Evolutionary conservation across 2,888 invertebrate genomes (phyloP), one percentile per base, ranked within the genome.

Genomic region (Ligdia adustata): DNA sequence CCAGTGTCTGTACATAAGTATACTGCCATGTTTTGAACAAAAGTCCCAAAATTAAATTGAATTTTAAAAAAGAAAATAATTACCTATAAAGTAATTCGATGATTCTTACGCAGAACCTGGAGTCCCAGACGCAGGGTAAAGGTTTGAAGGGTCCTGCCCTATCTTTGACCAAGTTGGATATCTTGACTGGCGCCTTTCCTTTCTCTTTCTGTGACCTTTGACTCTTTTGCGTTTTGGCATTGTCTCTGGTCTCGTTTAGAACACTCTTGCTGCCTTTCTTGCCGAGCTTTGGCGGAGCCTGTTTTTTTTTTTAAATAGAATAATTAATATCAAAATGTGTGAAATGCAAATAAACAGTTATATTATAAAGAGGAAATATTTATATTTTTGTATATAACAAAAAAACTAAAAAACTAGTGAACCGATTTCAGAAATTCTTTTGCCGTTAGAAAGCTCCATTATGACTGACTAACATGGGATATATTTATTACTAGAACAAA

Each of bases 51-150:
- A n/a, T n/a, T n/a, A n/a, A n/a, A n/a, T n/a, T n/a, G n/a, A n/a
- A n/a, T n/a, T n/a, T n/a, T n/a, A n/a, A n/a, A n/a, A n/a, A n/a
- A n/a, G n/a, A n/a, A n/a, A 18, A 14, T 11, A 55, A 49, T 51
- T 53, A 86, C 85, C 80, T 75, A 42, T 88, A 88, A 9, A 89
- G 58, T n/a, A 90, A 55, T 16, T 85, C 78, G 14, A 87, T 35
- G 1, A 85, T 49, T 28, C 79, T 68, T 3, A 71, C 55, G 47
- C 89, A 86, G 4, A 86, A 52, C 14, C 63, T 65, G 2, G 78
- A 44, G 37, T 85, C 78, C 89, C 89, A 90, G 1, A 86, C 48
- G 49, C 85, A 85, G 0, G 86, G 82, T 55, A 83, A 53, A 0
- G 78, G 73, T 51, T 82, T 88, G 55, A 90, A 90, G 0, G 86